phyloP scores from a whole-genome alignment of 2,797 vertebrate genomes.

The Mus spretus region DNA sequence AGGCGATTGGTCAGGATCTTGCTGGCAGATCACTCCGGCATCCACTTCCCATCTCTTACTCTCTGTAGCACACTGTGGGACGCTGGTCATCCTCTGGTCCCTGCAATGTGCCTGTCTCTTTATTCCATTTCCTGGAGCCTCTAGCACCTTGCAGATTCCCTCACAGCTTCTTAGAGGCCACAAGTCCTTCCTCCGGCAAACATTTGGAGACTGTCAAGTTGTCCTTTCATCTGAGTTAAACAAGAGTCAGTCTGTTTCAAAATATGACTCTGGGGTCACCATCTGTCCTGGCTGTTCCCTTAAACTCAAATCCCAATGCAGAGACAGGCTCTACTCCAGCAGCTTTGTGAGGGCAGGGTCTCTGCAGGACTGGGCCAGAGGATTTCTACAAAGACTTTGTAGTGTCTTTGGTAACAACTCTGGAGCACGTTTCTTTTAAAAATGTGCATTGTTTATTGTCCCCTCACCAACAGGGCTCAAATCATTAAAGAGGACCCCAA shows the following conservation, averaged over 20 bases:
- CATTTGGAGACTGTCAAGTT: slow-evolving; percentile 77
- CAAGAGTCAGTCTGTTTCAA: slow-evolving; percentile 76
- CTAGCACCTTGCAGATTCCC: neutral
- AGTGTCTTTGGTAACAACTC: slow-evolving; percentile 33
- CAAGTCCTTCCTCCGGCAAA: slow-evolving; percentile 43
- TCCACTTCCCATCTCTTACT: neutral
- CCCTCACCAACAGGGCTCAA: slow-evolving; percentile 12
- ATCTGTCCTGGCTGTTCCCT: slow-evolving; percentile 81
- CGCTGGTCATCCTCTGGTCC: neutral
- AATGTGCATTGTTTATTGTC: slow-evolving; percentile 25
- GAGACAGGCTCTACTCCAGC: slow-evolving; percentile 68
- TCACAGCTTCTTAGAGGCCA: neutral
- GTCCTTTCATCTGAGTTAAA: slow-evolving; percentile 76
- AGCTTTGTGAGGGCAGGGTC: slow-evolving; percentile 67
- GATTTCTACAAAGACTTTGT: slow-evolving; percentile 27
- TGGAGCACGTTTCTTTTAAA: slow-evolving; percentile 28
- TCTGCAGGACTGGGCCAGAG: neutral
- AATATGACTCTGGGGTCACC: slow-evolving; percentile 82
- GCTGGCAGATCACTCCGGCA: too few relatives aligned
- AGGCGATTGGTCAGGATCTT: neutral
- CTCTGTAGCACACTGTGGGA: accelerated
- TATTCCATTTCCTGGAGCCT: neutral
- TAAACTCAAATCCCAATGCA: slow-evolving; percentile 67
- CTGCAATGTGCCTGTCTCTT: neutral
- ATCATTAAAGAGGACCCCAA: neutral